A percentile compares a stretch with the other conserved stretches of the same genome.
Conservation (phyloP, 2,797 vertebrate genomes). For the Amblyraja radiata region DNA sequence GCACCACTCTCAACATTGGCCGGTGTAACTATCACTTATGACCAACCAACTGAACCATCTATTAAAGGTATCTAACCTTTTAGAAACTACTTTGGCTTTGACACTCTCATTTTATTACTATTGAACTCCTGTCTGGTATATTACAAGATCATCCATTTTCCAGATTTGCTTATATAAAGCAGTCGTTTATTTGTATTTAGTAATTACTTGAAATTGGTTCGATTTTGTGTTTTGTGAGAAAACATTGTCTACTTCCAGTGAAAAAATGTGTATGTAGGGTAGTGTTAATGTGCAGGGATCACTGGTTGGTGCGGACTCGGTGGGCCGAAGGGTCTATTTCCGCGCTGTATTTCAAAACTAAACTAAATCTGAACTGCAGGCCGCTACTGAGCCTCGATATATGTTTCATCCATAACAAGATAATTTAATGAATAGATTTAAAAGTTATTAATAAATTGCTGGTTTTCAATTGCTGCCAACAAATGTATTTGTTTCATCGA, state of each 20-base stretch:
- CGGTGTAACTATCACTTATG: conserved; percentile 11
- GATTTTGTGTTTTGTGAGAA: neutral
- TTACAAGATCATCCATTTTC: neutral
- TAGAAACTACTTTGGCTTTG: neutral
- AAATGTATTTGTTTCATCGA: neutral
- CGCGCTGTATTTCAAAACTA: no score
- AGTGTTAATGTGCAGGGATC: no score
- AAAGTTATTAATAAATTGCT: conserved; percentile 9
- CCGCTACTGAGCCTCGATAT: neutral
- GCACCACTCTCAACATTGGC: neutral
- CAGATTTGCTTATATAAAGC: neutral
- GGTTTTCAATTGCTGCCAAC: neutral
- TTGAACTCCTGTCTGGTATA: neutral
- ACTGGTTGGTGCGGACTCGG: no score
- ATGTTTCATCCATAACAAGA: neutral
- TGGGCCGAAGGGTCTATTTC: no score
- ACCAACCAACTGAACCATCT: neutral
- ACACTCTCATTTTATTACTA: neutral
- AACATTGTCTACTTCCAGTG: neutral
- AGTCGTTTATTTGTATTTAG: neutral
- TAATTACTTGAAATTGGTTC: neutral
- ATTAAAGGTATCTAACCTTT: conserved; percentile 19
- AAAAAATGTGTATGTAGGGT: neutral
- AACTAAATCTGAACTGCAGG: neutral
- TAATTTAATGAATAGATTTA: neutral